Percentiles rank a stretch among this genome's conserved stretches.
Evolutionary conservation across 2,113 vertebrate genomes (phyloP).

Genomic region (Phrynosoma blainvillii): DNA sequence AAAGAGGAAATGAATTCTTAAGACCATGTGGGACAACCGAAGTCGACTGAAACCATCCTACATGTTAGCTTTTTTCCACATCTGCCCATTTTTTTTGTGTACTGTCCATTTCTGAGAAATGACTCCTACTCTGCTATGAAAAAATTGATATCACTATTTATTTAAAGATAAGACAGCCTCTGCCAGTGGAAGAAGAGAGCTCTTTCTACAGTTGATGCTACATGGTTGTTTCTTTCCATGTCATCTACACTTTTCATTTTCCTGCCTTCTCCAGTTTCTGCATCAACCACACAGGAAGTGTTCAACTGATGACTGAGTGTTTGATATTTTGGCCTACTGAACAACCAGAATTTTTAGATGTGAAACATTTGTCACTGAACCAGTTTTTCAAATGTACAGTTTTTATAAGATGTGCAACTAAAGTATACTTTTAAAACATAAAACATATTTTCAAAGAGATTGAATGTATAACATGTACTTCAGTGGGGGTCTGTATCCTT

Average conservation of each 20-base stretch:
- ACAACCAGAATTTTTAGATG: conserved; percentile 70
- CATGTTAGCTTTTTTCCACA: not conserved
- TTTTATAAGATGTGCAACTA: conserved; percentile 66
- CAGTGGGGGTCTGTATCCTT: not conserved
- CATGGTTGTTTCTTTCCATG: conserved; percentile 26
- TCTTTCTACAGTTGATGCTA: conserved; percentile 32
- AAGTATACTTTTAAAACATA: conserved; percentile 61
- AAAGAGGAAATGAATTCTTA: conserved; percentile 96
- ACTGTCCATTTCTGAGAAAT: conserved; percentile 72
- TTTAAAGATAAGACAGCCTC: conserved; percentile 35
- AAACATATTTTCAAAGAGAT: conserved; percentile 66
- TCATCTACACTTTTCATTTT: not conserved
- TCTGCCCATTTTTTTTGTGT: conserved; percentile 37
- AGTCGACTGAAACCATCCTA: conserved; percentile 83
- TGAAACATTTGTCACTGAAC: conserved; percentile 74
- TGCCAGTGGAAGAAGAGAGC: conserved; percentile 47
- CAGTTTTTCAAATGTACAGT: conserved; percentile 69
- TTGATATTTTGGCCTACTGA: conserved; percentile 59
- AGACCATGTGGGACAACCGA: conserved; percentile 94
- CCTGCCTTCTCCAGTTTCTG: conserved; percentile 14
- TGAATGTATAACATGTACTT: conserved; percentile 1
- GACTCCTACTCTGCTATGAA: conserved; percentile 51
- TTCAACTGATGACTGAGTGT: conserved; percentile 37
- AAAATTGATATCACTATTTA: conserved; percentile 62
- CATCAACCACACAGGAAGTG: not conserved